Conservation (phyloP, 2,113 vertebrate species). For the Uropsilus gracilis region DNA sequence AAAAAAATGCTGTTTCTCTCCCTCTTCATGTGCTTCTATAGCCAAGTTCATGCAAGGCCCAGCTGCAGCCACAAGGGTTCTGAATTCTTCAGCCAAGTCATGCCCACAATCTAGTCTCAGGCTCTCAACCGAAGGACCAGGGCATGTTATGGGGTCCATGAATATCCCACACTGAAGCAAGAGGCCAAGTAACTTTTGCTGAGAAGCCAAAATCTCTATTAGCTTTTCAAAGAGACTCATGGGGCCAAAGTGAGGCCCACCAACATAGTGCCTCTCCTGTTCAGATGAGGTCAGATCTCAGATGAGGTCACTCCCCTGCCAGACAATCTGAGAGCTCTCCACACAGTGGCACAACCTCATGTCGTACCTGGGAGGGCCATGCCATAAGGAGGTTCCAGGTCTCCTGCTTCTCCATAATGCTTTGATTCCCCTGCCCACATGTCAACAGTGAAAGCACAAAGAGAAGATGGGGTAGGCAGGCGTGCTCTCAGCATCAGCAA, state of each 20-base stretch:
- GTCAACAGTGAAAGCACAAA: too few relatives aligned
- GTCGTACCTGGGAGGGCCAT: not conserved
- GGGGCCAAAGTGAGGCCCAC: not conserved
- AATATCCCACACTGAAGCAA: not conserved
- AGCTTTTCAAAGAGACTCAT: not conserved
- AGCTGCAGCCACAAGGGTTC: not conserved
- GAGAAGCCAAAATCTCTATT: not conserved
- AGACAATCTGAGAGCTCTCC: too few relatives aligned
- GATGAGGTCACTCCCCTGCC: too few relatives aligned
- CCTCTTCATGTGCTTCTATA: too few relatives aligned
- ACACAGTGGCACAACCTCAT: not conserved
- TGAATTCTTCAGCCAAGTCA: not conserved
- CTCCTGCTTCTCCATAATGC: not conserved
- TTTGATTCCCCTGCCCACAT: accelerated
- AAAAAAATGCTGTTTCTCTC: not conserved
- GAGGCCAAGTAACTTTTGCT: not conserved
- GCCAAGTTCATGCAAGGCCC: not conserved
- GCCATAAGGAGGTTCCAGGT: not conserved
- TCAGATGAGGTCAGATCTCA: not conserved
- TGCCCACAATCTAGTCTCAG: not conserved
- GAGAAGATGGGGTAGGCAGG: not conserved
- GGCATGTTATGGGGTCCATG: not conserved
- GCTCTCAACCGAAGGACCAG: not conserved
- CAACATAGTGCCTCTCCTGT: not conserved
- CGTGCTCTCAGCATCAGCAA: not conserved